These are phyloP conservation scores for Drosophila paucipuncta DNA, from an alignment of 2,888 invertebrate genomes.

Conservation along the genomic window DNA sequence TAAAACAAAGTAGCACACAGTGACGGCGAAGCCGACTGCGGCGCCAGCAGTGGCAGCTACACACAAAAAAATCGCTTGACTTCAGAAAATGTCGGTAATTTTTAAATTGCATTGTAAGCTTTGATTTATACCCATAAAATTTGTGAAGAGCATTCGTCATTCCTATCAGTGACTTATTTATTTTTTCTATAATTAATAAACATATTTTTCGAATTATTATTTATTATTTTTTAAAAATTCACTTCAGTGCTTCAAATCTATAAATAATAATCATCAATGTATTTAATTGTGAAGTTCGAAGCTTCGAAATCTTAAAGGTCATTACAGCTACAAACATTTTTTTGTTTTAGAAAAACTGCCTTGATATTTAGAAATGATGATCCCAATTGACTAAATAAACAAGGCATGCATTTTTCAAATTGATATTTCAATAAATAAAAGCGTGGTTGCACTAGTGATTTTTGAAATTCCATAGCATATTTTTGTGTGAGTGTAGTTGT, in stretches of 20 bases:
- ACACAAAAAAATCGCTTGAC: neutral
- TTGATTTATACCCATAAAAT: neutral
- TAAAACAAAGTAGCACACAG: slow-evolving; percentile 67
- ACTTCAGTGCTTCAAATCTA: neutral
- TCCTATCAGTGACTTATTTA: neutral
- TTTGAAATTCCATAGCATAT: neutral
- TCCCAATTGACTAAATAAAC: neutral
- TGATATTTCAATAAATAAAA: neutral
- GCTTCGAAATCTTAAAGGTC: neutral
- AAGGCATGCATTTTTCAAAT: neutral
- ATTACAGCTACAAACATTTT: neutral
- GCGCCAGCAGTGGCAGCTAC: slow-evolving; percentile 31
- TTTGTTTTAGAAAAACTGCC: neutral
- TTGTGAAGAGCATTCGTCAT: neutral
- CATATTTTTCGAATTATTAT: neutral
- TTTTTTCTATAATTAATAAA: neutral
- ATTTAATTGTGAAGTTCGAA: neutral
- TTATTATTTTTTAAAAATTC: neutral
- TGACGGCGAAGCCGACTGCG: slow-evolving; percentile 44
- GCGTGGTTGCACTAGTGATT: neutral
- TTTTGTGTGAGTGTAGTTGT: neutral
- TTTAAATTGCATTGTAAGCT: neutral
- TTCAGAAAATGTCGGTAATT: neutral
- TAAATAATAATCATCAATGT: neutral
- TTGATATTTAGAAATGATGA: neutral